A percentile compares a stretch with the other conserved stretches of the same genome.
These are phyloP conservation scores for Sphaerodactylus townsendi DNA, from an alignment of 2,113 vertebrate genomes.

Conservation along the genomic window DNA sequence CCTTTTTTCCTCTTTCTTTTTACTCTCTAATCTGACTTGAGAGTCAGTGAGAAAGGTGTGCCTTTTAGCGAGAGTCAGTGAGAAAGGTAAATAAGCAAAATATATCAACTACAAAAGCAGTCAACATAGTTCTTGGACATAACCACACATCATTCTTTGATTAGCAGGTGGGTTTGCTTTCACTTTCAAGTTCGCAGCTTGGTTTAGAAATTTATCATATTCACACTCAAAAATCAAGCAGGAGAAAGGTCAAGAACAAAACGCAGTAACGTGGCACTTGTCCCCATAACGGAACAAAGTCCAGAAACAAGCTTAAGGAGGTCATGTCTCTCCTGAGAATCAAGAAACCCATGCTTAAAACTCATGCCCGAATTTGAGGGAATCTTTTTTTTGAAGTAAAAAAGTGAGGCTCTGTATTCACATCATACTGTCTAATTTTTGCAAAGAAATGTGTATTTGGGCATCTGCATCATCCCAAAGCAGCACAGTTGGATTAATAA, in stretches of 20 bases:
- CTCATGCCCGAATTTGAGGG: neutral
- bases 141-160: slow-evolving; percentile 10
- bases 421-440: neutral
- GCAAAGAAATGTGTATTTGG: neutral
- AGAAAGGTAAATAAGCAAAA: too few relatives aligned
- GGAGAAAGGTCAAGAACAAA: neutral
- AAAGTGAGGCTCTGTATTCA: neutral
- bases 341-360: neutral
- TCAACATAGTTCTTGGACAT: neutral
- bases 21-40: too few relatives aligned
- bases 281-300: too few relatives aligned
- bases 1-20: too few relatives aligned
- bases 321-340: neutral
- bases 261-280: neutral
- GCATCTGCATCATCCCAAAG: neutral
- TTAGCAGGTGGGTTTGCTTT: neutral
- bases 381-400: neutral
- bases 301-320: neutral
- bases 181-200: slow-evolving; percentile 7
- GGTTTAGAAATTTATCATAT: neutral
- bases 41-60: too few relatives aligned
- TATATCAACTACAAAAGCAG: neutral
- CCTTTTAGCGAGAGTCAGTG: too few relatives aligned
- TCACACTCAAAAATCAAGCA: neutral
- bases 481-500: neutral